Evolutionary conservation across 1,140 invertebrate genomes (phyloP).

Genomic region (Ceratosolen solmsi): DNA sequence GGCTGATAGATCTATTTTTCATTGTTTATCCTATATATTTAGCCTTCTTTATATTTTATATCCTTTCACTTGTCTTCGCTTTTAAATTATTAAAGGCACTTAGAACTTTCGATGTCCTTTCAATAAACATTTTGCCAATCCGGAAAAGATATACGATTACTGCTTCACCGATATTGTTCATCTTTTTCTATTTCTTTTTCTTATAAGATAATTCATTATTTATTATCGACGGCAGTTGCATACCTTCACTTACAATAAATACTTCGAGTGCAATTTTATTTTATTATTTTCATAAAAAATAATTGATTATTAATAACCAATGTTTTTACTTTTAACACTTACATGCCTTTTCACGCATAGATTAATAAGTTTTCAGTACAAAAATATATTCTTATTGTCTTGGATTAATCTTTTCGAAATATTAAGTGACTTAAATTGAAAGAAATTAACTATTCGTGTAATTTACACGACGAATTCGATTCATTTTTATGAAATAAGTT

Average conservation of each 20-base stretch:
- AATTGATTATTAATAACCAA: too few relatives aligned
- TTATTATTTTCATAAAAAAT: too few relatives aligned
- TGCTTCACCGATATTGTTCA: background rate
- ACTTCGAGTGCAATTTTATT: too few relatives aligned
- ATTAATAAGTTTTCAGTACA: too few relatives aligned
- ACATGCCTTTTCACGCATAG: too few relatives aligned
- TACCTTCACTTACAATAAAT: background rate
- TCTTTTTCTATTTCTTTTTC: background rate
- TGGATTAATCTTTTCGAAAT: too few relatives aligned
- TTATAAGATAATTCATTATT: constrained; percentile 2
- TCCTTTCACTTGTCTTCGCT: constrained; percentile 26
- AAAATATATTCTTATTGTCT: too few relatives aligned
- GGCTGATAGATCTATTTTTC: background rate
- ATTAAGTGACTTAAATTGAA: too few relatives aligned
- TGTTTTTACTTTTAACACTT: too few relatives aligned
- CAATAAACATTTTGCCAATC: constrained; percentile 27
- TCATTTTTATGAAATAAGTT: too few relatives aligned
- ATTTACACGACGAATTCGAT: too few relatives aligned
- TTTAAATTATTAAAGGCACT: background rate
- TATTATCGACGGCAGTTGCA: background rate
- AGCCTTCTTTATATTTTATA: background rate
- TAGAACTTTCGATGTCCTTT: constrained; percentile 4
- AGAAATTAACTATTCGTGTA: too few relatives aligned
- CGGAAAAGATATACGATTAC: constrained; percentile 39
- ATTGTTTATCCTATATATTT: background rate